Evolutionary conservation across 2,797 vertebrate species (phyloP).

Genomic region (Cuniculus paca): DNA sequence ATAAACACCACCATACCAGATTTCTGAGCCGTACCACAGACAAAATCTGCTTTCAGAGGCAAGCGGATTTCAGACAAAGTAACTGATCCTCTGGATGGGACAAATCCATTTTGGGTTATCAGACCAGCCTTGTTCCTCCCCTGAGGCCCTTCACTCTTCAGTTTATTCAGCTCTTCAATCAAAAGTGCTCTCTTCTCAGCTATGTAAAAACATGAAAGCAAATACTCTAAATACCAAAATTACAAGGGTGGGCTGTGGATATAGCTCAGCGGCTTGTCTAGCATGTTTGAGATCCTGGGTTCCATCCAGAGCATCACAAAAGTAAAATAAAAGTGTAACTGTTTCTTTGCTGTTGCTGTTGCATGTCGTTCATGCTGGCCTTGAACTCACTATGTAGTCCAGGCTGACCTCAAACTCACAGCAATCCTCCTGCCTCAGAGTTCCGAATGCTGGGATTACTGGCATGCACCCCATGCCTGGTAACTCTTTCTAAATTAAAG

Average conservation of each 20-base stretch:
- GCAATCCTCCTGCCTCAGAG: not conserved
- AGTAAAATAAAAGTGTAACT: not conserved
- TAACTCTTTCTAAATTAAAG: not conserved
- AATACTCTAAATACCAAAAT: constrained; percentile 22
- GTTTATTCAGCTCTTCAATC: constrained; percentile 92
- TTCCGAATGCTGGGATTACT: not conserved
- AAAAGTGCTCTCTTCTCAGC: constrained; percentile 94
- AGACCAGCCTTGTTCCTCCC: constrained; percentile 84
- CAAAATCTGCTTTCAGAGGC: constrained; percentile 98
- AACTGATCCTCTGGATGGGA: constrained; percentile 94
- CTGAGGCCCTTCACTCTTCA: constrained; percentile 91
- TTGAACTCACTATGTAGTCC: not conserved
- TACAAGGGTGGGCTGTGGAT: not conserved
- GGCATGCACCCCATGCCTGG: not conserved
- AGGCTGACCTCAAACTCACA: not conserved
- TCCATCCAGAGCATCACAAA: not conserved
- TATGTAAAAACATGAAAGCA: constrained; percentile 79
- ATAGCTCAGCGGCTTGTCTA: not conserved
- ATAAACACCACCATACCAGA: constrained; percentile 89
- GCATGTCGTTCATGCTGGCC: not conserved
- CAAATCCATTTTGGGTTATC: constrained; percentile 66
- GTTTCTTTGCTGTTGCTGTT: not conserved
- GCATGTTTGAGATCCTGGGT: not conserved
- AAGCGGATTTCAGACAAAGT: constrained; percentile 95
- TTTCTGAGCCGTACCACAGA: constrained; percentile 94